These are phyloP conservation scores for Coleophora deauratella DNA, from an alignment of 2,888 invertebrate species.

Conservation along the genomic window DNA sequence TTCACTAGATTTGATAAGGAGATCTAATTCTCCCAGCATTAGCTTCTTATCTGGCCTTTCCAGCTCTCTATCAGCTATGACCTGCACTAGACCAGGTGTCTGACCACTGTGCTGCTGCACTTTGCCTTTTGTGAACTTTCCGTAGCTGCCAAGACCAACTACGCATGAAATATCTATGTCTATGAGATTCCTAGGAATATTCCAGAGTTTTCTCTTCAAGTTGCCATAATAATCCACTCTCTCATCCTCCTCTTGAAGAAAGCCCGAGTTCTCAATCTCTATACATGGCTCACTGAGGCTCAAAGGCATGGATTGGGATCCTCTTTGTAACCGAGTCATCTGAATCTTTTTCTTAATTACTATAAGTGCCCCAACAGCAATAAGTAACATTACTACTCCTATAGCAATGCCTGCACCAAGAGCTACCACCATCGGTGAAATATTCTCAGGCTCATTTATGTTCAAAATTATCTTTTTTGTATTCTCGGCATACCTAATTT, in stretches of 20 bases:
- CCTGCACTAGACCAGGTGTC: constrained; percentile 76
- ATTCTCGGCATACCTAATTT: constrained; percentile 77
- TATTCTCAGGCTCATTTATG: constrained; percentile 62
- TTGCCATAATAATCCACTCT: constrained; percentile 81
- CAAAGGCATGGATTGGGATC: constrained; percentile 75
- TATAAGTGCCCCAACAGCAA: constrained; percentile 76
- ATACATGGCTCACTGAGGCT: constrained; percentile 86
- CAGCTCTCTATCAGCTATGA: constrained; percentile 74
- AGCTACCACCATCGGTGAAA: constrained; percentile 64
- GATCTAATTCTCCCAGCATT: constrained; percentile 81
- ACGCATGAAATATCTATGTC: constrained; percentile 81
- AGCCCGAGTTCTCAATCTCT: constrained; percentile 87
- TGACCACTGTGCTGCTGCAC: constrained; percentile 76
- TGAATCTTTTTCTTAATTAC: constrained; percentile 66
- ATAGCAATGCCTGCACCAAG: constrained; percentile 79
- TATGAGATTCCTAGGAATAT: constrained; percentile 80
- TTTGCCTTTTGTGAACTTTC: constrained; percentile 82
- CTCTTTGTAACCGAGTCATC: constrained; percentile 59
- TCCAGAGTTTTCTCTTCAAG: constrained; percentile 83
- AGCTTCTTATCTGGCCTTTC: constrained; percentile 66
- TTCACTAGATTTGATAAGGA: constrained; percentile 79
- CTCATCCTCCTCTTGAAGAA: constrained; percentile 81
- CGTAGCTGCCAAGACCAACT: constrained; percentile 84
- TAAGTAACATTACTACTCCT: constrained; percentile 79
- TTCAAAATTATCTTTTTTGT: constrained; percentile 69